Evolutionary conservation across 2,888 invertebrate genomes (phyloP).

Genomic region (Dolichopus griseipennis): DNA sequence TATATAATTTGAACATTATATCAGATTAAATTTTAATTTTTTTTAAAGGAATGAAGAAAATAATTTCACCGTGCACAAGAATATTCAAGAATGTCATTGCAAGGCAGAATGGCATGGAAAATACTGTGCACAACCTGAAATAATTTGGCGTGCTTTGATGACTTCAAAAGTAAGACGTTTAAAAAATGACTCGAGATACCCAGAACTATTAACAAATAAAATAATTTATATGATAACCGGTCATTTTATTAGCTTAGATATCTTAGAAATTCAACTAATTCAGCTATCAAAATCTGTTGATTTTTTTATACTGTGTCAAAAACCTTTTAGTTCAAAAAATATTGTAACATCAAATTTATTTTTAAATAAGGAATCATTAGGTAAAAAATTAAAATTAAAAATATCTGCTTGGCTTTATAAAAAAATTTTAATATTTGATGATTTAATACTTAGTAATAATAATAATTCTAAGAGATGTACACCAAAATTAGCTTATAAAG

Average conservation of each 20-base stretch:
- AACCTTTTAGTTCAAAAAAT: constrained; percentile 26
- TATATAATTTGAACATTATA: neutral
- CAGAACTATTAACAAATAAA: constrained; percentile 33
- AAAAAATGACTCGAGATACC: neutral
- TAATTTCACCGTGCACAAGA: neutral
- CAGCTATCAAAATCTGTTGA: constrained; percentile 54
- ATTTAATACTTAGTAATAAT: neutral
- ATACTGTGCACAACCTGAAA: constrained; percentile 59
- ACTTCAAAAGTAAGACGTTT: constrained; percentile 41
- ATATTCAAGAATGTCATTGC: constrained; percentile 45
- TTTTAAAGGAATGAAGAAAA: neutral
- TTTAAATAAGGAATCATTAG: neutral
- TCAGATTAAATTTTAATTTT: neutral
- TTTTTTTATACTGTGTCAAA: constrained; percentile 52
- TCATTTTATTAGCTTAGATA: constrained; percentile 45
- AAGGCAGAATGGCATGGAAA: constrained; percentile 55
- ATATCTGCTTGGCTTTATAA: neutral
- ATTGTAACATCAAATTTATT: neutral
- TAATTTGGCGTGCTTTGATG: constrained; percentile 56
- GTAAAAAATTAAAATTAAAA: constrained; percentile 6
- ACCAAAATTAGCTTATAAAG: constrained; percentile 28
- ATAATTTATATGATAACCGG: constrained; percentile 51
- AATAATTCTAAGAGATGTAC: constrained; percentile 26
- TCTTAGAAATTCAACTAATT: constrained; percentile 53
- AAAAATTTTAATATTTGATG: neutral